phyloP scores from a whole-genome alignment of 2,888 invertebrate genomes.

The Agrotis clavis region DNA sequence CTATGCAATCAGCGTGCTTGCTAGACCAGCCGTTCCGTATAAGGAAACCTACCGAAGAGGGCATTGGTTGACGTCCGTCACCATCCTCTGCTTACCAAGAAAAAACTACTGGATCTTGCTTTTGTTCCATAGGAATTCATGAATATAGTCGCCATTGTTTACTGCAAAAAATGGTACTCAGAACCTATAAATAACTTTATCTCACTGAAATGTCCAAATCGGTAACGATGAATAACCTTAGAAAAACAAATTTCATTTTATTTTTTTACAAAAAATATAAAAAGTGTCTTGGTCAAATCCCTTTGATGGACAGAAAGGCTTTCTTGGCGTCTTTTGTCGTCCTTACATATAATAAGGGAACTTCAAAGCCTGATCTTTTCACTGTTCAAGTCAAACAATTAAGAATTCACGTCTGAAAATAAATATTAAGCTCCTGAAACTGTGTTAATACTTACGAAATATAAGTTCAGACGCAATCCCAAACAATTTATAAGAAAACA shows the following conservation, averaged over 20 bases:
- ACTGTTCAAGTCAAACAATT: slow-evolving; percentile 44
- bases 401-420: slow-evolving; percentile 21
- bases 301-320: slow-evolving; percentile 30
- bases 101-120: slow-evolving; percentile 53
- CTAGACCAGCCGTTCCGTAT: slow-evolving; percentile 68
- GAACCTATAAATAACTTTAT: slow-evolving; percentile 48
- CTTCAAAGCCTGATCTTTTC: slow-evolving; percentile 49
- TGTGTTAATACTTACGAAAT: not conserved
- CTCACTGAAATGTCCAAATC: slow-evolving; percentile 33
- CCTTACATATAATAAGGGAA: slow-evolving; percentile 54
- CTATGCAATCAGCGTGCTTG: slow-evolving; percentile 68
- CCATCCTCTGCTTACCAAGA: slow-evolving; percentile 53
- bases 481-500: not conserved
- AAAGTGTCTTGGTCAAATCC: slow-evolving; percentile 17
- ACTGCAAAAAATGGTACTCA: slow-evolving; percentile 21
- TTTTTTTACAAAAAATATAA: slow-evolving; percentile 13
- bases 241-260: slow-evolving; percentile 2
- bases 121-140: slow-evolving; percentile 54
- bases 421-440: slow-evolving; percentile 5
- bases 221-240: slow-evolving; percentile 24
- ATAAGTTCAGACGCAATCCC: not conserved
- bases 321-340: slow-evolving; percentile 31
- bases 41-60: slow-evolving; percentile 69
- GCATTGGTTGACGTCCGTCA: slow-evolving; percentile 59
- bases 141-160: slow-evolving; percentile 54